These are phyloP conservation scores for Squalus acanthias DNA, from an alignment of 2,797 vertebrate genomes.

Conservation along the genomic window DNA sequence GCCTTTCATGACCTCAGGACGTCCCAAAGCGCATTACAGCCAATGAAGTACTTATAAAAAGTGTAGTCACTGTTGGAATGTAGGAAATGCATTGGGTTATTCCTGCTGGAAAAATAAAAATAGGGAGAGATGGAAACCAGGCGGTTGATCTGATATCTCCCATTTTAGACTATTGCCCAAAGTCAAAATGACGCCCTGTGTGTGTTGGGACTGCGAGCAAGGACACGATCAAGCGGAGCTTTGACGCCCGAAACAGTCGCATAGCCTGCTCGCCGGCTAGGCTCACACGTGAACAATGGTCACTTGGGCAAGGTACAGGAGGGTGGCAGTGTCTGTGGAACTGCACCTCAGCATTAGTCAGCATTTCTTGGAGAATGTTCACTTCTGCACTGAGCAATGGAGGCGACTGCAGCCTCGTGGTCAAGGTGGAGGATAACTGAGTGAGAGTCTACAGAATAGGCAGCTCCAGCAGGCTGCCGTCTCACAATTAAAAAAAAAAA, in stretches of 20 bases:
- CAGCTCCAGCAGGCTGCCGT: neutral
- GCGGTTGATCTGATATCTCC: neutral
- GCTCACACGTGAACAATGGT: neutral
- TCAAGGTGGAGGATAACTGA: no score
- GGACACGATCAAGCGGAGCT: neutral
- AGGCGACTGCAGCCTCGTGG: neutral
- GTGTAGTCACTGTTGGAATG: no score
- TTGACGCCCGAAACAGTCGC: no score
- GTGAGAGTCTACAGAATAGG: no score
- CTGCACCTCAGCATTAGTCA: neutral
- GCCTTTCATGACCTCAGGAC: no score
- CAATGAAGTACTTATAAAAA: no score
- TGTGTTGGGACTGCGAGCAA: neutral
- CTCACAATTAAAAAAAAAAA: no score
- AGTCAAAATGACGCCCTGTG: neutral
- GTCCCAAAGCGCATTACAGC: no score
- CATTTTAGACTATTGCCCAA: neutral
- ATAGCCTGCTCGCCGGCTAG: no score
- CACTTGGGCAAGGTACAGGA: neutral
- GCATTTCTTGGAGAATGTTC: no score
- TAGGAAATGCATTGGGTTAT: no score
- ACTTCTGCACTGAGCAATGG: neutral
- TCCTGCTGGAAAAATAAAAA: neutral
- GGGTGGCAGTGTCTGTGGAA: neutral
- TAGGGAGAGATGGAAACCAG: neutral